A percentile compares a stretch with the other conserved stretches of the same genome.
phyloP scores from a whole-genome alignment of 2,888 invertebrate genomes.

The Neuroscelio doddi region DNA sequence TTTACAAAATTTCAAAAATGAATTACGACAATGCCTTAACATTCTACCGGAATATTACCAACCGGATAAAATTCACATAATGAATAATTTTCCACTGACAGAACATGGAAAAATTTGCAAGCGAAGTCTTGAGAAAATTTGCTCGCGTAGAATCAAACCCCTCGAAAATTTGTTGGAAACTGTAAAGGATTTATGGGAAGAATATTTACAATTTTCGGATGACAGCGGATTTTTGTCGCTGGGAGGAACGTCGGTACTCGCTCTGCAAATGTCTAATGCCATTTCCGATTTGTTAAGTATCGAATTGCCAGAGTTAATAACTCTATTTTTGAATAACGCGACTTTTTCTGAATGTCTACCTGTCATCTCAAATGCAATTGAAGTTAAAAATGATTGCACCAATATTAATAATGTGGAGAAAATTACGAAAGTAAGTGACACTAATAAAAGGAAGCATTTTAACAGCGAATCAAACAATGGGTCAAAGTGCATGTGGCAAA shows the following conservation, averaged over 20 bases:
- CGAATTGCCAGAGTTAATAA: constrained; percentile 74
- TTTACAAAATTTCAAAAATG: constrained; percentile 57
- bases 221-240: constrained; percentile 75
- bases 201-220: constrained; percentile 51
- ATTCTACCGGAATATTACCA: constrained; percentile 74
- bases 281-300: constrained; percentile 72
- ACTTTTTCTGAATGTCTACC: constrained; percentile 68
- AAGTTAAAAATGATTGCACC: constrained; percentile 14
- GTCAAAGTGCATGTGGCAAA: constrained; percentile 54
- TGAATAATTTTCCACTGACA: constrained; percentile 77
- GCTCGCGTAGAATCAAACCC: constrained; percentile 62
- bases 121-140: constrained; percentile 71
- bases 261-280: constrained; percentile 77
- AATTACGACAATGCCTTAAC: constrained; percentile 66
- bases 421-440: background rate
- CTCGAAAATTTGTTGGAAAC: constrained; percentile 46
- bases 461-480: background rate
- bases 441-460: background rate
- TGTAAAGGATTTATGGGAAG: constrained; percentile 53
- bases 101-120: constrained; percentile 81
- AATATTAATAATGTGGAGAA: background rate
- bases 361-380: constrained; percentile 53
- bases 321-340: constrained; percentile 74
- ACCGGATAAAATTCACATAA: constrained; percentile 79
- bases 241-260: constrained; percentile 83